Evolutionary conservation across 2,113 vertebrate species (phyloP).

Genomic region (Mohoua ochrocephala): DNA sequence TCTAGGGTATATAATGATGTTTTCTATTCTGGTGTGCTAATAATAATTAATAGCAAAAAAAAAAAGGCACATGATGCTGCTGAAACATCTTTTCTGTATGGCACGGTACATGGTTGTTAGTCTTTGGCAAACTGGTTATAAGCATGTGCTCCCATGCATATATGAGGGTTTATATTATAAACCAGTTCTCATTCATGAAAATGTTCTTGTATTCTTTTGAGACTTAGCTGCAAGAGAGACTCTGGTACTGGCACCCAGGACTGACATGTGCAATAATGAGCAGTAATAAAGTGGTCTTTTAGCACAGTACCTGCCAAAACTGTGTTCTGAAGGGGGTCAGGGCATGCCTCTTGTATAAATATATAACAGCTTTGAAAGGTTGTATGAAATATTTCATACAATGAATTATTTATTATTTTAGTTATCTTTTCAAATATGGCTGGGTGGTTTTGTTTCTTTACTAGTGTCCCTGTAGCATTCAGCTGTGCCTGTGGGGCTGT

Average conservation of each 20-base stretch:
- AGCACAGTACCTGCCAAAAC: not conserved
- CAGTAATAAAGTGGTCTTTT: not conserved
- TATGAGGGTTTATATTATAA: not conserved
- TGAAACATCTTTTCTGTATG: not conserved
- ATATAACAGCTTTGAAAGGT: not conserved
- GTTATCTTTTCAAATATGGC: not conserved
- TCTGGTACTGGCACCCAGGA: not conserved
- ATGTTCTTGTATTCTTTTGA: not conserved
- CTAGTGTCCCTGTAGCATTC: not conserved
- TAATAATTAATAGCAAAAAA: not conserved
- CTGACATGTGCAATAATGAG: not conserved
- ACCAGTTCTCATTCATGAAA: not conserved
- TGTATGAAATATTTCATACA: not conserved
- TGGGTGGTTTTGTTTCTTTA: not conserved
- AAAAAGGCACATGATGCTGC: not conserved
- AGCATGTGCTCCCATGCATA: not conserved
- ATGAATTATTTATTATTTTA: not conserved
- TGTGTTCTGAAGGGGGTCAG: not conserved
- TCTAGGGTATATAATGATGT: not conserved
- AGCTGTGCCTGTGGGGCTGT: rapidly evolving
- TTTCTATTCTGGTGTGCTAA: not conserved
- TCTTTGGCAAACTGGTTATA: not conserved
- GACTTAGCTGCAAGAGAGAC: not conserved
- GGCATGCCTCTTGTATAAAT: not conserved
- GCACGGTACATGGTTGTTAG: not conserved